These are phyloP conservation scores for Urocitellus parryii DNA, from an alignment of 2,113 vertebrate species.

Conservation along the genomic window DNA sequence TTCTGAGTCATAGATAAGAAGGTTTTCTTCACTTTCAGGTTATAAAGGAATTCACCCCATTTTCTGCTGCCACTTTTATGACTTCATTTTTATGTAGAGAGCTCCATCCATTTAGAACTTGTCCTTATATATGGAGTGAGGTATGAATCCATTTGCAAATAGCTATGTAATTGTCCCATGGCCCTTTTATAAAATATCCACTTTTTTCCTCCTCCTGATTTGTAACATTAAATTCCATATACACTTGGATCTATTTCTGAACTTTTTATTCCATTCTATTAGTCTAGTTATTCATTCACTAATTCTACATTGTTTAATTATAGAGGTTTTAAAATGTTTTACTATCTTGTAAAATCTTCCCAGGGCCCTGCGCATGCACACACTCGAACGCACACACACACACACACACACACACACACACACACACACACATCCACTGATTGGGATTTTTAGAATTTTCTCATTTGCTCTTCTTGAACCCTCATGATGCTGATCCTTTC, in stretches of 20 bases:
- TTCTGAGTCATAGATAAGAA: not conserved
- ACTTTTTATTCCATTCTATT: not conserved
- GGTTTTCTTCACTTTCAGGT: not conserved
- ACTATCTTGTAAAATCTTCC: not conserved
- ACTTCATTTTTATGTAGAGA: not conserved
- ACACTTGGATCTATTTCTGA: not conserved
- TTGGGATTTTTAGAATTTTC: not conserved
- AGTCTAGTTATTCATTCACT: not conserved
- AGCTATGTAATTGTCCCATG: not conserved
- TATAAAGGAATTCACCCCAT: not conserved
- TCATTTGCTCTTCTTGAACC: not conserved
- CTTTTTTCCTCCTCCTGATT: not conserved
- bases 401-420: fast-evolving
- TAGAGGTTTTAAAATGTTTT: not conserved
- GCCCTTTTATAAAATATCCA: not conserved
- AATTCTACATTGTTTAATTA: not conserved
- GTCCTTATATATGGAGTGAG: not conserved
- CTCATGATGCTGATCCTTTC: not conserved
- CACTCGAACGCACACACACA: too few relatives aligned
- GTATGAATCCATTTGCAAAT: not conserved
- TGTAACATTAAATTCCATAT: not conserved
- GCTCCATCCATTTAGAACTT: not conserved
- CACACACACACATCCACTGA: too few relatives aligned
- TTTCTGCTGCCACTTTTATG: not conserved
- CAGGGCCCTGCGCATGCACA: too few relatives aligned